These are phyloP conservation scores for Tetanocera ferruginea DNA, from an alignment of 2,888 invertebrate genomes.

Conservation along the genomic window DNA sequence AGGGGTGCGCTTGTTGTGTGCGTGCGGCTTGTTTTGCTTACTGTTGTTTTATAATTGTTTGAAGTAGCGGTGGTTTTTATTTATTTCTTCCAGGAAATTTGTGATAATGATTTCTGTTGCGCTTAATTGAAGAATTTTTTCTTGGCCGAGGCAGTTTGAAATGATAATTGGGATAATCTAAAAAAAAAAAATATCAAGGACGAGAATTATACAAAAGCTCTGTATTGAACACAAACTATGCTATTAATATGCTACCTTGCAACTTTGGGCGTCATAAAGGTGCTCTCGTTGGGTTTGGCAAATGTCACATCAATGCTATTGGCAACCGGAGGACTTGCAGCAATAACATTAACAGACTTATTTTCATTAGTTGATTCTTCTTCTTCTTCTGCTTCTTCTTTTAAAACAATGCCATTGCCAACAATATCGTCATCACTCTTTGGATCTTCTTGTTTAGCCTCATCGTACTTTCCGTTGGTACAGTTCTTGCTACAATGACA, in stretches of 20 bases:
- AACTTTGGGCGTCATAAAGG: conserved; percentile 52
- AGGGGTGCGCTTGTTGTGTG: too few species aligned
- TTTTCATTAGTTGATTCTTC: conserved; percentile 5
- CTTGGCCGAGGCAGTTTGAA: conserved; percentile 53
- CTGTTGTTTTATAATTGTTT: too few species aligned
- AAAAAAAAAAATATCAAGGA: conserved; percentile 23
- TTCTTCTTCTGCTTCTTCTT: conserved; percentile 25
- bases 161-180: conserved; percentile 53
- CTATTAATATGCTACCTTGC: conserved; percentile 48
- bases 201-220: not conserved
- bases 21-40: too few species aligned
- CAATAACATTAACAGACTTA: conserved; percentile 1
- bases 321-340: not conserved
- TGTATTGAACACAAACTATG: not conserved
- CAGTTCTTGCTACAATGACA: conserved; percentile 46
- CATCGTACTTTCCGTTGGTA: conserved; percentile 36
- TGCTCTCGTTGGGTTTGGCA: conserved; percentile 41
- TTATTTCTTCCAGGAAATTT: not conserved
- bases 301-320: conserved; percentile 39
- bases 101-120: not conserved
- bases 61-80: too few species aligned
- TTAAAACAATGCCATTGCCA: not conserved
- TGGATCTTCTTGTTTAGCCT: conserved; percentile 9
- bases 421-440: conserved; percentile 7
- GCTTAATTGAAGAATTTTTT: conserved; percentile 55